Evolutionary conservation across 2,113 vertebrate genomes (phyloP).

Genomic region (Salvelinus sp.): DNA sequence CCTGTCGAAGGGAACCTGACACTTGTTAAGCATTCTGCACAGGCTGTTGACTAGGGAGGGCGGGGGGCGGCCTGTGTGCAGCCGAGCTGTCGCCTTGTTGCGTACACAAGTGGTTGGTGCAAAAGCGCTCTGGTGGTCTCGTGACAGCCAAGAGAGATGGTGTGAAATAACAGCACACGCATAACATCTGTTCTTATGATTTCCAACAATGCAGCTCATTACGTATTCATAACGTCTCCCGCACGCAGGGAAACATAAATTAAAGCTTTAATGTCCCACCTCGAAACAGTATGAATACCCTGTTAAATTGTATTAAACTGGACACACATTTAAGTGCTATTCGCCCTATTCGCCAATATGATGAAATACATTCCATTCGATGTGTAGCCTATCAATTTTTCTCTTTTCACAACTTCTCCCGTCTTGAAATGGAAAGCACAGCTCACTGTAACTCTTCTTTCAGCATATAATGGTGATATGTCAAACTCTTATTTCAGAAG

Average conservation of each 20-base stretch:
- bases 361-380: neutral
- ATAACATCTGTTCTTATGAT: slow-evolving; percentile 74
- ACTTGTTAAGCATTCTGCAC: slow-evolving; percentile 58
- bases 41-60: neutral
- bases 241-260: slow-evolving; percentile 18
- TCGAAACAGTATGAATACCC: neutral
- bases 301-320: neutral
- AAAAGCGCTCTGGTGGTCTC: slow-evolving; percentile 31
- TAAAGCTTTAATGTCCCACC: neutral
- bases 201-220: slow-evolving; percentile 79
- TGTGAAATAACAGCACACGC: slow-evolving; percentile 70
- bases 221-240: slow-evolving; percentile 78
- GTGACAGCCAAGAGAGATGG: slow-evolving; percentile 54
- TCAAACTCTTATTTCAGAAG: neutral
- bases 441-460: neutral
- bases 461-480: neutral
- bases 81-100: neutral
- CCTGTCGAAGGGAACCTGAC: slow-evolving; percentile 67
- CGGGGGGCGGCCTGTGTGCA: neutral
- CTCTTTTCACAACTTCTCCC: neutral
- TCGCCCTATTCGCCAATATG: neutral
- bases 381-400: neutral
- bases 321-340: neutral
- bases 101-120: neutral
- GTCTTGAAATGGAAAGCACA: neutral